Percentiles rank a stretch among this genome's conserved stretches.
Evolutionary conservation across 1,140 invertebrate species (phyloP).

Genomic region (Panulirus ornatus): DNA sequence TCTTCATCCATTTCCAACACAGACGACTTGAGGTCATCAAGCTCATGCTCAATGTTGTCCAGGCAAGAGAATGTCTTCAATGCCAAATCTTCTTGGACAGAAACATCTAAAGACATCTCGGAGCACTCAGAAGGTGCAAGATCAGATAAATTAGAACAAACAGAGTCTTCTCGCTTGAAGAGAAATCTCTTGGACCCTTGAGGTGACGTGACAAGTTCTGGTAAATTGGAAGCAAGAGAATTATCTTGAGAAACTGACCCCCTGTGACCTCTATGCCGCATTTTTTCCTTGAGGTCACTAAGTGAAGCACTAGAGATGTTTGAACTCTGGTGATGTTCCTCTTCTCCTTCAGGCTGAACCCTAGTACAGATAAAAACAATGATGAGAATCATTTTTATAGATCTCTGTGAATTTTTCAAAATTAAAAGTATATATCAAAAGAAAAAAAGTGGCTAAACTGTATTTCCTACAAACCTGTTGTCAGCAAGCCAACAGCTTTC

Average conservation of each 20-base stretch:
- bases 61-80: slow-evolving; percentile 43
- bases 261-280: slow-evolving; percentile 43
- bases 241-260: slow-evolving; percentile 56
- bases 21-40: slow-evolving; percentile 61
- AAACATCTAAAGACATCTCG: slow-evolving; percentile 62
- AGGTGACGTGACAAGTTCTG: slow-evolving; percentile 47
- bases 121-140: slow-evolving; percentile 67
- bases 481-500: slow-evolving; percentile 1
- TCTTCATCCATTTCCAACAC: slow-evolving; percentile 66
- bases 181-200: slow-evolving; percentile 30
- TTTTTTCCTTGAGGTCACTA: slow-evolving; percentile 63
- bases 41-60: slow-evolving; percentile 62
- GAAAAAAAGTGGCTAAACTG: background rate
- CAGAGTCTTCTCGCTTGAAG: slow-evolving; percentile 64
- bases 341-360: slow-evolving; percentile 58
- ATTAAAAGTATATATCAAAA: background rate
- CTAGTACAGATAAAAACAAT: background rate
- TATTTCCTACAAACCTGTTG: slow-evolving; percentile 19
- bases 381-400: background rate
- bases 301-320: slow-evolving; percentile 60
- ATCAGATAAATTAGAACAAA: slow-evolving; percentile 63
- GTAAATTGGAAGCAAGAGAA: slow-evolving; percentile 59
- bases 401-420: background rate
- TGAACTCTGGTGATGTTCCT: background rate
- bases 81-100: slow-evolving; percentile 53